Evolutionary conservation across 2,797 vertebrate genomes (phyloP).

Genomic region (Pteropus rufus): DNA sequence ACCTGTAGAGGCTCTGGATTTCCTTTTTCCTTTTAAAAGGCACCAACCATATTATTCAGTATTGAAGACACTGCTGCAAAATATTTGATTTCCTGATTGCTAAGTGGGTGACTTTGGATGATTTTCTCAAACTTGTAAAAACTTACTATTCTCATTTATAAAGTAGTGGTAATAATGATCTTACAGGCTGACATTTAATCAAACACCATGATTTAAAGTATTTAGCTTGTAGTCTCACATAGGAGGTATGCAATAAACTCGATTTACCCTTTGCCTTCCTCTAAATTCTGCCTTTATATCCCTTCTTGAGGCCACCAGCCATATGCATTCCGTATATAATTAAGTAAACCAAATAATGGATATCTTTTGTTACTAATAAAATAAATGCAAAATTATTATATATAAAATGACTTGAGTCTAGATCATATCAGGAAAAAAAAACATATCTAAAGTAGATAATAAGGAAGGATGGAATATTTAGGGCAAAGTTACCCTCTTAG

Average conservation of each 20-base stretch:
- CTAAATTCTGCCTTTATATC: neutral
- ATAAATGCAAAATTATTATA: neutral
- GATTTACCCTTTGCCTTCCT: neutral
- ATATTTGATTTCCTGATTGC: neutral
- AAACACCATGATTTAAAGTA: neutral
- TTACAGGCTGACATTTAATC: neutral
- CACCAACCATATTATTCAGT: neutral
- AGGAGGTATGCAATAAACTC: neutral
- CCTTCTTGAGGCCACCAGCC: neutral
- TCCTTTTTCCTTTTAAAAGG: neutral
- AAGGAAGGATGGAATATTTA: neutral
- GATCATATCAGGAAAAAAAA: neutral
- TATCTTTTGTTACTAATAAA: neutral
- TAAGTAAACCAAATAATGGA: neutral
- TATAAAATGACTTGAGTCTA: neutral
- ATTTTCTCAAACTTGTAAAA: neutral
- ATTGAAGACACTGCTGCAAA: neutral
- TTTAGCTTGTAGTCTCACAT: neutral
- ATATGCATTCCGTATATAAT: neutral
- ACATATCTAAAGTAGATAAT: neutral
- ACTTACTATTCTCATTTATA: neutral
- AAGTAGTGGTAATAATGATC: neutral
- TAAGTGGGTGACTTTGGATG: neutral
- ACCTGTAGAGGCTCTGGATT: neutral
- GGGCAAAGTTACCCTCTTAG: neutral